These are phyloP conservation scores for Macropus fuliginosus DNA, from an alignment of 2,797 vertebrate species.

Conservation along the genomic window DNA sequence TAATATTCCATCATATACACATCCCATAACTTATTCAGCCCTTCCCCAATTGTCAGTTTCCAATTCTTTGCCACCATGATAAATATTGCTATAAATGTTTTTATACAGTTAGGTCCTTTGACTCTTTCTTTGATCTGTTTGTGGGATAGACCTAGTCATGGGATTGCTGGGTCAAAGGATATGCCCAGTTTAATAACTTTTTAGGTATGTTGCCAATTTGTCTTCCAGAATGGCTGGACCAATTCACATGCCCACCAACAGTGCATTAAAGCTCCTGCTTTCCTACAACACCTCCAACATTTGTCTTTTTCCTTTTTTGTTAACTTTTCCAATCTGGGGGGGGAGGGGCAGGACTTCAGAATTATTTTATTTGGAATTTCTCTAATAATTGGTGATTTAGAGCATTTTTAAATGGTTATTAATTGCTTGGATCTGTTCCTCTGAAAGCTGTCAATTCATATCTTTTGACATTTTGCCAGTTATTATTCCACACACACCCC, in stretches of 20 bases:
- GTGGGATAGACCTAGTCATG: background rate
- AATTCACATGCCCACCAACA: background rate
- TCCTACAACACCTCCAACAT: background rate
- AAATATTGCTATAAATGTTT: background rate
- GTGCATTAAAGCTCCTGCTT: background rate
- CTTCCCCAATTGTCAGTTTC: background rate
- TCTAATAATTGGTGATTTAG: background rate
- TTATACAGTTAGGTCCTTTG: background rate
- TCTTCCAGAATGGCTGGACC: background rate
- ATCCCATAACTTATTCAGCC: background rate
- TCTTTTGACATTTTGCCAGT: background rate
- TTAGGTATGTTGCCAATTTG: background rate
- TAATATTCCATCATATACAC: background rate
- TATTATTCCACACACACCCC: background rate
- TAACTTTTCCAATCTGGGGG: background rate
- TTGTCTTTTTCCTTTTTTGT: background rate
- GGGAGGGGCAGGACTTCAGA: background rate
- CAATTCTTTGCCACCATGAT: background rate
- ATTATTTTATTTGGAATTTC: background rate
- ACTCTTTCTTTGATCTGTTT: background rate
- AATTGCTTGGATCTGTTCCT: background rate
- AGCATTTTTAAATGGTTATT: background rate
- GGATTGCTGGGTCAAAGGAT: background rate
- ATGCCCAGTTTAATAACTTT: background rate
- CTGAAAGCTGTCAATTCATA: background rate